Conservation (phyloP, 1,140 invertebrate species). For the Meloidogyne floridensis region DNA sequence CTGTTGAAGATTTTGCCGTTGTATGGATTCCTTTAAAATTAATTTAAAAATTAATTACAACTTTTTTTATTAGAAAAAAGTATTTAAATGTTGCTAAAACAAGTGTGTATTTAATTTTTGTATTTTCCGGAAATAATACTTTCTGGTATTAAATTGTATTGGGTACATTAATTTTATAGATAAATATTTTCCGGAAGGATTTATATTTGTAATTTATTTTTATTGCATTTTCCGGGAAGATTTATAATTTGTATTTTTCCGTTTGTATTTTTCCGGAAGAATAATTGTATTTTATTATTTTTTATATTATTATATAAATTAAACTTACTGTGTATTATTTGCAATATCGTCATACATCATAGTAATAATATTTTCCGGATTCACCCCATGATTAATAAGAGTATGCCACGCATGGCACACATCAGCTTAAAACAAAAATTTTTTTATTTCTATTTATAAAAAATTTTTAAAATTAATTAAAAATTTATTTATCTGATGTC, state of each 20-base stretch:
- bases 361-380: slow-evolving; percentile 72
- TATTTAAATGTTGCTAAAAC: neutral
- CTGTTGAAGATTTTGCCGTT: slow-evolving; percentile 72
- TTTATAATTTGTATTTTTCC: too few relatives aligned
- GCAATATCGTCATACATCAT: slow-evolving; percentile 76
- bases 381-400: slow-evolving; percentile 70
- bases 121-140: too few relatives aligned
- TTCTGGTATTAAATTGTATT: too few relatives aligned
- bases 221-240: too few relatives aligned
- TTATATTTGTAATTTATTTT: too few relatives aligned
- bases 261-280: too few relatives aligned
- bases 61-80: too few relatives aligned
- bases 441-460: too few relatives aligned
- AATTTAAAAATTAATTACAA: slow-evolving; percentile 22
- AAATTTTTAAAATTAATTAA: neutral
- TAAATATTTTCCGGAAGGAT: too few relatives aligned
- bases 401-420: slow-evolving; percentile 74
- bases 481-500: slow-evolving; percentile 69
- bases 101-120: neutral
- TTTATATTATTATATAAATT: too few relatives aligned
- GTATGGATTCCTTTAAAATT: slow-evolving; percentile 70
- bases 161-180: too few relatives aligned
- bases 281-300: slow-evolving; percentile 16
- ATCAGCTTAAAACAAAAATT: slow-evolving; percentile 71
- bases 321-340: slow-evolving; percentile 69